phyloP scores from a whole-genome alignment of 2,797 vertebrate genomes.

The Apogon talboti region DNA sequence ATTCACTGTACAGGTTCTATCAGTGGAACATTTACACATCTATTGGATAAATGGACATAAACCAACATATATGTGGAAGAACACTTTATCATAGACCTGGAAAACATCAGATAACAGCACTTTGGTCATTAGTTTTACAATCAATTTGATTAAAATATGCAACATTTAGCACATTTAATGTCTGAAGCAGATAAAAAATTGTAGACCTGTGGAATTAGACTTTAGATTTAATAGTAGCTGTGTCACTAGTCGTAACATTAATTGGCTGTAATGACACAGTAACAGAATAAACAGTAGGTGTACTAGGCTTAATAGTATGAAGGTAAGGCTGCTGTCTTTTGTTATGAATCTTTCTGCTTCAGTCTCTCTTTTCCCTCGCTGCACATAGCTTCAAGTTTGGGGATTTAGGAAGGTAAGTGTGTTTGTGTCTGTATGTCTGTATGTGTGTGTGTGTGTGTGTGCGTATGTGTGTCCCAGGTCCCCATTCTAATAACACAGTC shows the following conservation, averaged over 20 bases:
- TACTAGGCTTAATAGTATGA: not conserved
- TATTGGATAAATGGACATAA: no score
- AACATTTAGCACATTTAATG: no score
- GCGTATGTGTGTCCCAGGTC: slow-evolving; percentile 72
- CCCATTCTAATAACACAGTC: slow-evolving; percentile 85
- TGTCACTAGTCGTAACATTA: not conserved
- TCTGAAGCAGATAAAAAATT: no score
- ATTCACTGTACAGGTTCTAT: no score
- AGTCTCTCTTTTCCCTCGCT: slow-evolving; percentile 52
- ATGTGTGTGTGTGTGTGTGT: slow-evolving; percentile 22
- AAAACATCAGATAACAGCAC: no score
- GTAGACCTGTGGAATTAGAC: no score
- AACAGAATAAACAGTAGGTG: no score
- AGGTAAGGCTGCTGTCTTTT: slow-evolving; percentile 28
- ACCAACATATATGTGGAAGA: no score
- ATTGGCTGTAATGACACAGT: not conserved
- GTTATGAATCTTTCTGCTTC: slow-evolving; percentile 63
- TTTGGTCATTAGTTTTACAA: no score
- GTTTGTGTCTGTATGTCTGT: slow-evolving; percentile 16
- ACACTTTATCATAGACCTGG: no score
- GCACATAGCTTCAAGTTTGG: slow-evolving; percentile 74
- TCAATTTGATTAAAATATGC: no score
- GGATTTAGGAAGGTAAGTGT: slow-evolving; percentile 66
- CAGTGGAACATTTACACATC: no score
- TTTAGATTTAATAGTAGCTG: not conserved